Evolutionary conservation across 2,888 invertebrate genomes (phyloP), one percentile per base, ranked within the genome.

Genomic region (Apodemia hepburni): DNA sequence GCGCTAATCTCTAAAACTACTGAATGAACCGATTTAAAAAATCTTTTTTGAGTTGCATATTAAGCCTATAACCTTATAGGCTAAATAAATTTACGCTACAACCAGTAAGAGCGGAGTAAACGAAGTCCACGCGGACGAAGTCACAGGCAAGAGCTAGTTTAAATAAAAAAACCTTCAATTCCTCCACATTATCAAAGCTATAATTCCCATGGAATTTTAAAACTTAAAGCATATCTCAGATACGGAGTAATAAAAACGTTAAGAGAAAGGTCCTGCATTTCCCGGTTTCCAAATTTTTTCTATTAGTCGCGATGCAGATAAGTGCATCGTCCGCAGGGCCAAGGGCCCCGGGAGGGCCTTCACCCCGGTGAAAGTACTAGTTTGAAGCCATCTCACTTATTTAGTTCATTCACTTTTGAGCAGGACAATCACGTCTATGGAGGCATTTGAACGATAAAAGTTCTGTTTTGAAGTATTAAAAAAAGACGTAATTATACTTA

Each of bases 341-440:
- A 79, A 80, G 78, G 82, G 79, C 83, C 81, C 76, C 66, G 59
- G 65, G 66, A 79, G 85, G 85, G 74, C 85, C 78, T 82, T 85
- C 75, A 86, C 85, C 89, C 72, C 85, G 86, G 88, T 85, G 88
- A 89, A 88, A 89, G 88, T 88, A 82, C 78, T 80, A 75, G 76
- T 77, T 80, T 73, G 80, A 79, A 42, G 79, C 73, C 85, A 85
- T 86, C 86, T 85, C 79, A 78, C 82, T 82, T 82, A 87, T 88
- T 85, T 87, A 77, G 88, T 87, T 87, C 87, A 81, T 88, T 88
- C 87, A 88, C 87, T 80, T 54, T 78, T 79, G 79, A 74, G 75
- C 68, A 45, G 77, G 64, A 76, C 71, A 70, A 62, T 71, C 67
- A 67, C 63, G 51, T 29, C 54, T 38, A 59, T 70, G 64, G 61